These are phyloP conservation scores for Sebastes taczanowskii DNA, from an alignment of 2,797 vertebrate species.

Conservation along the genomic window DNA sequence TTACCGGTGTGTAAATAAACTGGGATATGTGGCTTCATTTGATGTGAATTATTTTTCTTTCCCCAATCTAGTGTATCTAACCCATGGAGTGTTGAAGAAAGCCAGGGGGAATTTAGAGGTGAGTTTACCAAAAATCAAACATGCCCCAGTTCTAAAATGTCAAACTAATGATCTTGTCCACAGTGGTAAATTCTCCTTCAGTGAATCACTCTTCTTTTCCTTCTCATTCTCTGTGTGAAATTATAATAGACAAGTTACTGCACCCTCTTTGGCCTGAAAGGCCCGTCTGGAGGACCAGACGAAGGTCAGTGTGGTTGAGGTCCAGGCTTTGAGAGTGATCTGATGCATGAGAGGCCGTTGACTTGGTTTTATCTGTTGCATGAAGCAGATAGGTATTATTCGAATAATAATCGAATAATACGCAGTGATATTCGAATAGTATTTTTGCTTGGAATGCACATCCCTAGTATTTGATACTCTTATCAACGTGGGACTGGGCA, in stretches of 20 bases:
- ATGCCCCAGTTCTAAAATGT: background rate
- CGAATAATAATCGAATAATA: too few species aligned
- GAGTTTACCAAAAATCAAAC: conserved; percentile 34
- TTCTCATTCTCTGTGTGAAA: conserved; percentile 39
- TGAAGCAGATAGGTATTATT: conserved; percentile 21
- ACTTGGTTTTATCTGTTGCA: conserved; percentile 37
- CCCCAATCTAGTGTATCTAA: conserved; percentile 84
- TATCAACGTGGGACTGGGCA: too few species aligned
- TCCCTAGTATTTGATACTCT: too few species aligned
- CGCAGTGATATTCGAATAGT: too few species aligned
- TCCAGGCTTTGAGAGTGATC: conserved; percentile 6
- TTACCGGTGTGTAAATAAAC: background rate
- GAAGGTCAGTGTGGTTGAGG: conserved; percentile 75
- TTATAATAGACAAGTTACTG: conserved; percentile 78
- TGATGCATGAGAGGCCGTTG: conserved; percentile 59
- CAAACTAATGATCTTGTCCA: conserved; percentile 4
- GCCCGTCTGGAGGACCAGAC: conserved; percentile 70
- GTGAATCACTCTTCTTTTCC: conserved; percentile 44
- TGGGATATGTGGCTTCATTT: background rate
- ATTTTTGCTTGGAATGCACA: too few species aligned
- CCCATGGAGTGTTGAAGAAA: conserved; percentile 92
- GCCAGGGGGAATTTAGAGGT: conserved; percentile 96
- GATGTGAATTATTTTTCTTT: background rate
- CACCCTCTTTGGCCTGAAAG: conserved; percentile 76
- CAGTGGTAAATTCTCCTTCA: background rate